phyloP scores from a whole-genome alignment of 2,888 invertebrate species.

The Euplagia quadripunctaria region DNA sequence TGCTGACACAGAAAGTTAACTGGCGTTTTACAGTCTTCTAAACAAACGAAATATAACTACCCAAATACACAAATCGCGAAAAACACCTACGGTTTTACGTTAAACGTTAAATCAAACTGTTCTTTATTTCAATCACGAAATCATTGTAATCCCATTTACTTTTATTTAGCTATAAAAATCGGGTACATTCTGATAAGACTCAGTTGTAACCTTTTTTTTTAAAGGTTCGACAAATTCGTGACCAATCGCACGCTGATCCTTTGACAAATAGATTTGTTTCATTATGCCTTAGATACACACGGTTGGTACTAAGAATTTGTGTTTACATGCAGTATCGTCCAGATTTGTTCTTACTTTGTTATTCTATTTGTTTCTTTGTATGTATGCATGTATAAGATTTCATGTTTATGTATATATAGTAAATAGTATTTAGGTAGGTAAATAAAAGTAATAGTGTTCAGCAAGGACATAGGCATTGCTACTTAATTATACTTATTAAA shows the following conservation, averaged over 20 bases:
- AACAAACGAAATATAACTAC: background rate
- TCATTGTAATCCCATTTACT: slow-evolving; percentile 1
- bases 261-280: slow-evolving; percentile 2
- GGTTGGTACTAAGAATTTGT: background rate
- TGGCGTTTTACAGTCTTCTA: background rate
- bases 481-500: background rate
- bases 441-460: no score
- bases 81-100: background rate
- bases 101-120: background rate
- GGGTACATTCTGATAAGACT: background rate
- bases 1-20: background rate
- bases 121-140: background rate
- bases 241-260: background rate
- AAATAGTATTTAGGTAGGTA: background rate
- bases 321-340: background rate
- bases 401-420: background rate
- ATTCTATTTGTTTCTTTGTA: slow-evolving; percentile 1
- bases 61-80: no score
- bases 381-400: background rate
- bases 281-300: background rate
- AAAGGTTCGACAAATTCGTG: slow-evolving; percentile 11
- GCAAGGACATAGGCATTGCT: background rate
- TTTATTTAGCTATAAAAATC: slow-evolving; percentile 8
- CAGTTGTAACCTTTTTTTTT: slow-evolving; percentile 4
- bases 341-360: background rate